Conservation (phyloP, 2,113 vertebrate species). For the Glaucomys volans region DNA sequence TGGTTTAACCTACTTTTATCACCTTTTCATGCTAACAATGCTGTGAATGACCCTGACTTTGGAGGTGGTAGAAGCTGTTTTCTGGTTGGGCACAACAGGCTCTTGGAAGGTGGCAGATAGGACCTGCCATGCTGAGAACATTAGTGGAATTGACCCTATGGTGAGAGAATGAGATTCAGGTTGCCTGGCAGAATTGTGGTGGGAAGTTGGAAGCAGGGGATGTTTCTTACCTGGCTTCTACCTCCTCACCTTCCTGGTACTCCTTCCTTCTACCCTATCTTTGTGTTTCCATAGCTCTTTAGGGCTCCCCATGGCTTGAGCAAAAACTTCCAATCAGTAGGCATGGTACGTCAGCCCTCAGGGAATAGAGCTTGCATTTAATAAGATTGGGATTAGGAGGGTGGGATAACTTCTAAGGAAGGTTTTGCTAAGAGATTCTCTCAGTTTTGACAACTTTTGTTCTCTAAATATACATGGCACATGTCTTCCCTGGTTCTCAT, state of each 20-base stretch:
- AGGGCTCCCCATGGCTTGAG: neutral
- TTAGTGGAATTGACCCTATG: fast-evolving
- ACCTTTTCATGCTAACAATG: neutral
- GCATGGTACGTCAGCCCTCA: neutral
- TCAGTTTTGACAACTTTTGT: neutral
- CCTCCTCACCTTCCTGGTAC: neutral
- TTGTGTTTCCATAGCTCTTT: neutral
- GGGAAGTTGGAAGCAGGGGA: neutral
- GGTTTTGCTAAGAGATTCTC: neutral
- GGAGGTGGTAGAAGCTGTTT: neutral
- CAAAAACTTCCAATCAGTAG: neutral
- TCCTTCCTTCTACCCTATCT: fast-evolving
- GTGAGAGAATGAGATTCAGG: neutral
- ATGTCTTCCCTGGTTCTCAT: neutral
- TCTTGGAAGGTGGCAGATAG: neutral
- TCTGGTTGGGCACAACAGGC: neutral
- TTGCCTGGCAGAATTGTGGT: fast-evolving
- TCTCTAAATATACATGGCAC: too few species aligned
- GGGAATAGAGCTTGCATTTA: neutral
- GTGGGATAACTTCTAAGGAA: neutral
- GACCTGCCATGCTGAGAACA: neutral
- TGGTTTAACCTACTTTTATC: neutral
- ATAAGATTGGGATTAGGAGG: neutral
- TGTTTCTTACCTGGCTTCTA: neutral
- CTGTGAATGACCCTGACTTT: neutral